Evolutionary conservation across 2,797 vertebrate genomes (phyloP), one percentile per base, ranked within the genome.

Genomic region (Hydrocynus forskahlii): DNA sequence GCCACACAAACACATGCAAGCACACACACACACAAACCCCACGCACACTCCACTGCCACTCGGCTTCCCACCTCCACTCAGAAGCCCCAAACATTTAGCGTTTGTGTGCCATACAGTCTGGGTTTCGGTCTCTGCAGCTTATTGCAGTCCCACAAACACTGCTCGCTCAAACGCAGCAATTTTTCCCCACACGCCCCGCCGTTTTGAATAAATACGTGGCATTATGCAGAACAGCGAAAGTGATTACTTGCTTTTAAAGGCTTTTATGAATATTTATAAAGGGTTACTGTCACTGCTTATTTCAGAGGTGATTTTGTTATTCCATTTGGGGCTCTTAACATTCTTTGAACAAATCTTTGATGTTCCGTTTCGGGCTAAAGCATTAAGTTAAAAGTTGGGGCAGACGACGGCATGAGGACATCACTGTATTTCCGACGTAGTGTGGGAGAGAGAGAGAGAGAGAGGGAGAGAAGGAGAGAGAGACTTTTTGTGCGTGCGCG

Each of bases 241-340:
- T 89, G 83, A 93, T 92, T 92, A 90, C 89, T 86, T 78, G 88
- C 89, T 93, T 93, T 90, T 91, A 92, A 87, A 92, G 92, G 87
- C 83, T 83, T 84, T 85, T 80, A 92, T 93, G 90, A 93, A 94
- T 94, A 93, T 94, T 90, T 91, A 93, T 93, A 83, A 88, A 88
- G 84, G 73, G 82, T 85, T 91, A 87, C 86, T 91, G 87, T 89
- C 78, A 70, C 87, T 14, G 68, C 69, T 84, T 86, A 84, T 87
- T 90, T 89, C 73, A 38, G 66, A 87, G 85, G 69, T 83, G 86
- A 84, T 92, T 86, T 84, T 85, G 81, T 89, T 85, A 87, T 83
- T 88, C 81, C 86, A 80, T 83, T 71, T 85, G 75, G 68, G 70
- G 68, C 76, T 17, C 80, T 80, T 88, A 88, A 88, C 87, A 87